Conservation (phyloP, 1,140 invertebrate genomes). For the Whitmania pigra region DNA sequence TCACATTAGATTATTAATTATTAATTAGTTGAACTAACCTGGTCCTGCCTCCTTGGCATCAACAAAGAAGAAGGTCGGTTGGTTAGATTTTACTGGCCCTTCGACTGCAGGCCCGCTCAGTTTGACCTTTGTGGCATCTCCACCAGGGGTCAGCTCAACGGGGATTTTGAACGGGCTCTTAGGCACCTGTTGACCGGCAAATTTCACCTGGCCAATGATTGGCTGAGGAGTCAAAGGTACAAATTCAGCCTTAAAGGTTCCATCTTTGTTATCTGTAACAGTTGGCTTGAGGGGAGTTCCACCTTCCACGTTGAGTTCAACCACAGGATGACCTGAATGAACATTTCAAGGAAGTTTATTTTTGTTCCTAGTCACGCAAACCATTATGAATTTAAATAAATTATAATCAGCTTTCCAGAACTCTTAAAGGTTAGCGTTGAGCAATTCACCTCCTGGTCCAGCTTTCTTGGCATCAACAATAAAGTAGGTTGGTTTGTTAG, state of each 20-base stretch:
- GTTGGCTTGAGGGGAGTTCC: background rate
- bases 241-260: slow-evolving; percentile 49
- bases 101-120: slow-evolving; percentile 37
- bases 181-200: slow-evolving; percentile 32
- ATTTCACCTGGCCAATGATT: slow-evolving; percentile 27
- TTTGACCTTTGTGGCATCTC: slow-evolving; percentile 32
- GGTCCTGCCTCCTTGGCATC: slow-evolving; percentile 26
- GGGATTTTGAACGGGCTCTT: slow-evolving; percentile 36
- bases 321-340: background rate
- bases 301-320: background rate
- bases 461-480: slow-evolving; percentile 41
- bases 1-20: background rate
- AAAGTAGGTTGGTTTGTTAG: slow-evolving; percentile 37
- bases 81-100: slow-evolving; percentile 23
- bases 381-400: no score
- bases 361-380: no score
- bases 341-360: background rate
- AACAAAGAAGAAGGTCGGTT: slow-evolving; percentile 26
- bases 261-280: slow-evolving; percentile 65
- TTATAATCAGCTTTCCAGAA: background rate
- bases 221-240: background rate
- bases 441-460: slow-evolving; percentile 35
- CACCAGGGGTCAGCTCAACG: slow-evolving; percentile 42
- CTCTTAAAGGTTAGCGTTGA: background rate
- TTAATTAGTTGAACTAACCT: background rate